Percentiles rank a stretch among this genome's conserved stretches.
Evolutionary conservation across 2,797 vertebrate genomes (phyloP).

Genomic region (Huso huso): DNA sequence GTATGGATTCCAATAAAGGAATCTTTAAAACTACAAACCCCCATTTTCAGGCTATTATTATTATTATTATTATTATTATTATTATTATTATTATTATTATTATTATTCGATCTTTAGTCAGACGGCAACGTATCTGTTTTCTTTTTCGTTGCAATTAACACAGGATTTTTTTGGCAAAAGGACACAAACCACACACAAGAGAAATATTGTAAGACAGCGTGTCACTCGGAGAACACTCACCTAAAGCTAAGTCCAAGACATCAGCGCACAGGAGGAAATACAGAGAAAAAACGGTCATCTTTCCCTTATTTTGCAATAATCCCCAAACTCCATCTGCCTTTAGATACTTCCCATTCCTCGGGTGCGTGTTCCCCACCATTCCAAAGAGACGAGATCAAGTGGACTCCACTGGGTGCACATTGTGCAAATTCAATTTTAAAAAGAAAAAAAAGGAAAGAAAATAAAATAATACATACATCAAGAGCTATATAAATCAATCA

Average conservation of each 20-base stretch:
- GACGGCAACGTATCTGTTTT: too few relatives aligned
- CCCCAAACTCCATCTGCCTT: conserved; percentile 73
- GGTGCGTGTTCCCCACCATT: conserved; percentile 66
- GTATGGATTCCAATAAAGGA: too few relatives aligned
- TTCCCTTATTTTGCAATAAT: conserved; percentile 68
- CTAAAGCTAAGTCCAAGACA: conserved; percentile 69
- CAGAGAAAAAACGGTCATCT: conserved; percentile 71
- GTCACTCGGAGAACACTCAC: conserved; percentile 44
- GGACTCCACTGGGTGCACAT: conserved; percentile 62
- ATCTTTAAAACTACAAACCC: too few relatives aligned
- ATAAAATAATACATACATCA: conserved; percentile 18
- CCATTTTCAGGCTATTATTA: too few relatives aligned
- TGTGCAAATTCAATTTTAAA: conserved; percentile 44
- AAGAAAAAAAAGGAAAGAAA: conserved; percentile 22
- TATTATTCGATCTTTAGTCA: too few relatives aligned
- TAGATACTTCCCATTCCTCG: conserved; percentile 58
- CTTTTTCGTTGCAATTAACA: too few relatives aligned
- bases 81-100: too few relatives aligned
- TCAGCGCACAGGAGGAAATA: conserved; percentile 72
- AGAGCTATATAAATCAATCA: too few relatives aligned
- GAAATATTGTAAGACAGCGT: too few relatives aligned
- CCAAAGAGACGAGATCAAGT: conserved; percentile 53
- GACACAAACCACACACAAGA: too few relatives aligned
- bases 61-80: too few relatives aligned
- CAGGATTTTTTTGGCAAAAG: too few relatives aligned